Percentiles rank a stretch among this genome's conserved stretches.
Conservation (phyloP, 1,140 invertebrate genomes). For the Drosophila navojoa region DNA sequence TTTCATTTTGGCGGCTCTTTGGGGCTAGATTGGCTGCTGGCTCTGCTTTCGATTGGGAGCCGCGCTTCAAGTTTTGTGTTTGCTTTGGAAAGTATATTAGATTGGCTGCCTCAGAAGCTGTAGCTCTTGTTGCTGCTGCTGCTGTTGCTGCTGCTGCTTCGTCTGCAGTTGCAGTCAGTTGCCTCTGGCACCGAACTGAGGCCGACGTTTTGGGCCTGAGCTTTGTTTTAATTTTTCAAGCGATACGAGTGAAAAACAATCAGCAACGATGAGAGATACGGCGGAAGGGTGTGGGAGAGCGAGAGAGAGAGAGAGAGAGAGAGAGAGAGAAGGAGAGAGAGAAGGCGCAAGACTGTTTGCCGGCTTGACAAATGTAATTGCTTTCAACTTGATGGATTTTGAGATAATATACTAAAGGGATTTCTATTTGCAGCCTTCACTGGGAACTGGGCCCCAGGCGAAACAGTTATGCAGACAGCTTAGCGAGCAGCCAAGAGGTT, state of each 20-base stretch:
- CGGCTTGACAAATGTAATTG: slow-evolving; percentile 20
- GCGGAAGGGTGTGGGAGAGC: background rate
- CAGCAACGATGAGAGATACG: background rate
- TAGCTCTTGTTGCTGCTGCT: background rate
- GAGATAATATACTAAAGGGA: slow-evolving; percentile 11
- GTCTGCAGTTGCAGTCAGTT: slow-evolving; percentile 14
- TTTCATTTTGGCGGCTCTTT: slow-evolving; percentile 29
- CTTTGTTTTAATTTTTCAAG: slow-evolving; percentile 52
- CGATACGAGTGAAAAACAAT: slow-evolving; percentile 36
- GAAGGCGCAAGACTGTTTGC: background rate
- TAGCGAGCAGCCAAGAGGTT: too few species aligned
- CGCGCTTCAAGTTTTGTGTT: slow-evolving; percentile 70
- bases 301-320: background rate
- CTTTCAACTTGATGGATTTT: slow-evolving; percentile 13
- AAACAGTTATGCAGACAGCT: too few species aligned
- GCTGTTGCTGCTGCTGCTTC: background rate
- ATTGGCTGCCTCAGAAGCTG: slow-evolving; percentile 46
- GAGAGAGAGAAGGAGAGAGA: background rate
- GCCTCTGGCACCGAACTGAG: slow-evolving; percentile 25
- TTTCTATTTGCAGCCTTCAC: background rate
- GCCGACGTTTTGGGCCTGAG: slow-evolving; percentile 50
- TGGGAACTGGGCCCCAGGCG: background rate
- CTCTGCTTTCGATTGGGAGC: slow-evolving; percentile 37
- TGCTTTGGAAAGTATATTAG: slow-evolving; percentile 80
- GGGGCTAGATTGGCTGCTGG: slow-evolving; percentile 44